Evolutionary conservation across 2,113 vertebrate genomes (phyloP), one percentile per base, ranked within the genome.

Genomic region (Ictidomys tridecemlineatus): DNA sequence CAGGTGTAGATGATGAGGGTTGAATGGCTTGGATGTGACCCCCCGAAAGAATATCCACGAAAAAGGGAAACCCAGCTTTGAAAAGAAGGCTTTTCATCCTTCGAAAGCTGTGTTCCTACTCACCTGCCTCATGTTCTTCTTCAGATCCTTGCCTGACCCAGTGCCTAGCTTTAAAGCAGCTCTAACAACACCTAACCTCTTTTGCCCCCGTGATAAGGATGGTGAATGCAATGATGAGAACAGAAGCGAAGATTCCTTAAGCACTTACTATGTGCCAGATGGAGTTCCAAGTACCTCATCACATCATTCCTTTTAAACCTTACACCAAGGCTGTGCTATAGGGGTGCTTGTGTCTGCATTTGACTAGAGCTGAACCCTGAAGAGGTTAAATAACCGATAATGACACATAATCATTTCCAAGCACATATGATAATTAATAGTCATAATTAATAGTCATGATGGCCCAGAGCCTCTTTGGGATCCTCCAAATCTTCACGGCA

Each of bases 71-170:
- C 16, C 28, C 5, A 28, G n/a, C 97, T 95, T 94, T 93, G 89
- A 97, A 92, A 63, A 63, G 7, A 61, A 92, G 84, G 24, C 91
- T 82, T 97, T 94, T 93, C 56, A 94, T 82, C 93, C 93, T 95
- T 72, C 24, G 1, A 87, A 53, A 95, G 58, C 73, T 42, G 4
- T 14, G 28, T 84, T 79, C 39, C 72, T 12, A 2, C 53, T 30
- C 16, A 74, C n/a, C 45, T 84, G 39, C 20, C 69, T 93, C 61
- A 5, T 51, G 28, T 58, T 69, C 67, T 77, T 22, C 56, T 76
- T 53, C 0, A 73, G 48, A 4, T 4, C 53, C 72, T 91, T 70
- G 56, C 65, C n/a, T 94, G 83, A 84, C 61, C 67, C 67, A 37
- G 17, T 26, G 73, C 34, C 94, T 58, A 56, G 67, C 26, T 93